Percentiles rank a stretch among this genome's conserved stretches.
These are phyloP conservation scores for Suillia variegata DNA, from an alignment of 2,888 invertebrate genomes.

Conservation along the genomic window DNA sequence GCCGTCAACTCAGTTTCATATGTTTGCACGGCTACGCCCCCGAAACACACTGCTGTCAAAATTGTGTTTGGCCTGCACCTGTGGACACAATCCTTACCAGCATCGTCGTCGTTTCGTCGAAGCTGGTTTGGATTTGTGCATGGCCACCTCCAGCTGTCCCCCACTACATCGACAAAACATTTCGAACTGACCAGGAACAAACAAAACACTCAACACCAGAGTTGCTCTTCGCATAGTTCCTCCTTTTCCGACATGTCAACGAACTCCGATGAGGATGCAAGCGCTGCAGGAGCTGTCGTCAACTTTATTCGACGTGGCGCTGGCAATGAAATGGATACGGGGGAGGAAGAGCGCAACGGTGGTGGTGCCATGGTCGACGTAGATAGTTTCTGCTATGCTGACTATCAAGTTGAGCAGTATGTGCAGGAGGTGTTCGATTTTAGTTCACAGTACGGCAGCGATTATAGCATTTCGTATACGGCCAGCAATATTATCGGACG, in stretches of 20 bases:
- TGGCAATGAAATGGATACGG: slow-evolving; percentile 22
- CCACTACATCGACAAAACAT: slow-evolving; percentile 25
- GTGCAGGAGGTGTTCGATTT: slow-evolving; percentile 80
- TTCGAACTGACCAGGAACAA: slow-evolving; percentile 19
- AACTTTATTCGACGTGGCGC: slow-evolving; percentile 41
- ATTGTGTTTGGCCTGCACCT: slow-evolving; percentile 32
- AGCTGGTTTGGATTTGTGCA: slow-evolving; percentile 30
- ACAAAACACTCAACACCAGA: not conserved
- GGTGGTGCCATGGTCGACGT: slow-evolving; percentile 26
- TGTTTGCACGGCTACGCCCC: slow-evolving; percentile 11
- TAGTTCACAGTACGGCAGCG: slow-evolving; percentile 89
- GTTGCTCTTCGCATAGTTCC: no score
- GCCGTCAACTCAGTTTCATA: slow-evolving; percentile 18
- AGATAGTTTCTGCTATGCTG: slow-evolving; percentile 32
- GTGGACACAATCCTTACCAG: slow-evolving; percentile 30
- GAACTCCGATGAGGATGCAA: slow-evolving; percentile 25
- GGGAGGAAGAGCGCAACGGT: slow-evolving; percentile 15
- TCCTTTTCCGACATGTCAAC: slow-evolving; percentile 21
- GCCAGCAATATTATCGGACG: slow-evolving; percentile 85
- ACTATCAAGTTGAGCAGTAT: slow-evolving; percentile 70
- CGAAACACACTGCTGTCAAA: slow-evolving; percentile 28
- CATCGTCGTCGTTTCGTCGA: slow-evolving; percentile 23
- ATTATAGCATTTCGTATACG: slow-evolving; percentile 85
- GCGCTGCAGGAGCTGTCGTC: slow-evolving; percentile 39
- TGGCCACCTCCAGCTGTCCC: slow-evolving; percentile 10